Base-by-base conservation (phyloP, 2,888 invertebrate species). In the Piscicola geometra region DNA sequence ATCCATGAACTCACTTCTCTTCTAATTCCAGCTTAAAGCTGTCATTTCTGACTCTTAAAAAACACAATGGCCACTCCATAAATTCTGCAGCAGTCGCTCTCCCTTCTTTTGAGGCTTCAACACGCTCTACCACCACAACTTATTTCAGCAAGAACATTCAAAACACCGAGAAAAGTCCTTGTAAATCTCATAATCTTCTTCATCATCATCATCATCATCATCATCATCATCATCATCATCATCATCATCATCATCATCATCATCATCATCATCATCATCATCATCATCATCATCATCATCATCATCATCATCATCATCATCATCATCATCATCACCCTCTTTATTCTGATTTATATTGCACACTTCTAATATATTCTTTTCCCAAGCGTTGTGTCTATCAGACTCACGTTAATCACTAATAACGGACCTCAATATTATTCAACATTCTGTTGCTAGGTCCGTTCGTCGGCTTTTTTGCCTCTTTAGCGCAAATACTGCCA, bases 261-360 rank as follows among this genome's bases (percentile, higher is more conserved):
- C 66, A 66, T 74, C 66, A 64, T 74, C 66, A 66, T 66, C 74
- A 64, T 74, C 66, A 36, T 66, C 74, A 64, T 66, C 74, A 74
- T 64, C 74, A 74, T 74, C 66, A 66, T 74, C 66, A 74, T 66
- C 74, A 74, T 66, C 74, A 74, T 66, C 64, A 74, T 33, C 66
- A 66, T 74, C 74, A 74, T 66, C 74, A 74, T 66, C 52, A 28
- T 71, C 71, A 64, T 64, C 64, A 64, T 64, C 64, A 64, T 64
- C 64, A 28, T 64, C 64, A 64, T 64, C 64, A 64, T 64, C 64
- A 64, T 64, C 64, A n/a, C 21, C 64, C 5, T 64, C 64, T 5
- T 30, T n/a, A 41, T 41, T 47, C 69, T 12, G 15, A 28, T 60
- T 28, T 9, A 9, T 28, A 30, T 60, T 25, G 25, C 60, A 28